A percentile compares a stretch with the other conserved stretches of the same genome.
These are phyloP conservation scores for Epinotia ramella DNA, from an alignment of 2,888 invertebrate genomes.

Conservation along the genomic window DNA sequence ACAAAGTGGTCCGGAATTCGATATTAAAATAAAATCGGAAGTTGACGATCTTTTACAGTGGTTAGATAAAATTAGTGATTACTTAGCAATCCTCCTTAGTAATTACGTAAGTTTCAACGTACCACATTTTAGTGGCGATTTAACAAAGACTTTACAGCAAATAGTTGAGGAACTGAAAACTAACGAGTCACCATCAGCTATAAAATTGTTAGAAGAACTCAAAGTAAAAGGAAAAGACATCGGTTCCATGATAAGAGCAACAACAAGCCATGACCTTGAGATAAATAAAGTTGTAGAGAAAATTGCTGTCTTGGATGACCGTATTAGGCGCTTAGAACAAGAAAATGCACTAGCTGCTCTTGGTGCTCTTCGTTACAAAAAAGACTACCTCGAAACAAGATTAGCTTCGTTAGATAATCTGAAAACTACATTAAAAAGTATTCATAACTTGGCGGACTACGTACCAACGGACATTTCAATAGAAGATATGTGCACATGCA, in stretches of 20 bases:
- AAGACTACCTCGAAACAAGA: slow-evolving; percentile 67
- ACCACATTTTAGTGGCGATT: slow-evolving; percentile 62
- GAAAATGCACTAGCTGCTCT: slow-evolving; percentile 69
- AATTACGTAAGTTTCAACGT: slow-evolving; percentile 65
- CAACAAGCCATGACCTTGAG: slow-evolving; percentile 67
- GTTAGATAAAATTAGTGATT: slow-evolving; percentile 75
- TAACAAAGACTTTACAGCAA: slow-evolving; percentile 71
- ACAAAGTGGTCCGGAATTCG: slow-evolving; percentile 62
- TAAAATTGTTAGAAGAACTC: slow-evolving; percentile 63
- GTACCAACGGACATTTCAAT: slow-evolving; percentile 49
- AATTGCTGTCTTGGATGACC: slow-evolving; percentile 66
- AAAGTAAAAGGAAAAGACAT: slow-evolving; percentile 65
- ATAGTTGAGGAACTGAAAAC: slow-evolving; percentile 67
- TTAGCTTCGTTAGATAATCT: slow-evolving; percentile 67
- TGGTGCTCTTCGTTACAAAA: slow-evolving; percentile 68
- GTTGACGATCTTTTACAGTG: slow-evolving; percentile 69
- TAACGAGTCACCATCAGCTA: slow-evolving; percentile 55
- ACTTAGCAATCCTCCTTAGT: slow-evolving; percentile 62
- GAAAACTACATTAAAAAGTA: slow-evolving; percentile 64
- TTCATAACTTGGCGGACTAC: slow-evolving; percentile 52
- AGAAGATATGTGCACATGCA: slow-evolving; percentile 67
- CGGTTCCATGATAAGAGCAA: slow-evolving; percentile 66
- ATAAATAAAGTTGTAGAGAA: slow-evolving; percentile 71
- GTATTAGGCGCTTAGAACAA: slow-evolving; percentile 64
- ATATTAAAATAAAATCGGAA: slow-evolving; percentile 57